A percentile compares a stretch with the other conserved stretches of the same genome.
These are phyloP conservation scores for Drosophila orosa DNA, from an alignment of 1,140 invertebrate species.

Conservation along the genomic window DNA sequence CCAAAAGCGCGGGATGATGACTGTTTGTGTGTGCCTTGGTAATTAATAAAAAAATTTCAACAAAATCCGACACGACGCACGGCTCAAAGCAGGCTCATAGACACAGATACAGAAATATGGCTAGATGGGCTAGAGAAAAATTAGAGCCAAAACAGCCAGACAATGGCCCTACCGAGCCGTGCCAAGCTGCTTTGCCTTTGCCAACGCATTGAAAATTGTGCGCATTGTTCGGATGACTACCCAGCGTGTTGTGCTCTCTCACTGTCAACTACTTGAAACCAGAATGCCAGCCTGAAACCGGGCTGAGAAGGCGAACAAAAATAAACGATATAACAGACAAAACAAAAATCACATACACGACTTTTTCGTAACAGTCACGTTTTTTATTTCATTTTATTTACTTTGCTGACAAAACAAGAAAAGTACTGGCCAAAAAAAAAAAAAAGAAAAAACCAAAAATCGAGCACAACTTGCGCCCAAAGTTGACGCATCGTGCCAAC, in stretches of 20 bases:
- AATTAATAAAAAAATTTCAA: conserved; percentile 61
- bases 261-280: conserved; percentile 69
- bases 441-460: conserved; percentile 38
- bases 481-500: conserved; percentile 66
- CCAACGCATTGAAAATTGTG: conserved; percentile 73
- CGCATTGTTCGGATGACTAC: conserved; percentile 63
- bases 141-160: conserved; percentile 39
- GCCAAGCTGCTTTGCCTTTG: conserved; percentile 38
- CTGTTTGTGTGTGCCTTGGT: conserved; percentile 46
- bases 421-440: conserved; percentile 32
- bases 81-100: conserved; percentile 17
- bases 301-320: conserved; percentile 26
- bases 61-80: conserved; percentile 48
- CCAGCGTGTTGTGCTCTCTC: conserved; percentile 24
- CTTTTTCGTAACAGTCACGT: conserved; percentile 78
- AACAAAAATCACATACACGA: conserved; percentile 74
- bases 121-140: conserved; percentile 36
- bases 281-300: conserved; percentile 22
- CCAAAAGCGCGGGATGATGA: conserved; percentile 19
- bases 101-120: conserved; percentile 5
- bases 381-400: conserved; percentile 73
- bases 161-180: conserved; percentile 39
- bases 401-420: conserved; percentile 73
- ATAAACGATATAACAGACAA: conserved; percentile 46
- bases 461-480: conserved; percentile 42